Evolutionary conservation across 2,797 vertebrate genomes (phyloP), one percentile per base, ranked within the genome.

Genomic region (Austrolebias charrua): DNA sequence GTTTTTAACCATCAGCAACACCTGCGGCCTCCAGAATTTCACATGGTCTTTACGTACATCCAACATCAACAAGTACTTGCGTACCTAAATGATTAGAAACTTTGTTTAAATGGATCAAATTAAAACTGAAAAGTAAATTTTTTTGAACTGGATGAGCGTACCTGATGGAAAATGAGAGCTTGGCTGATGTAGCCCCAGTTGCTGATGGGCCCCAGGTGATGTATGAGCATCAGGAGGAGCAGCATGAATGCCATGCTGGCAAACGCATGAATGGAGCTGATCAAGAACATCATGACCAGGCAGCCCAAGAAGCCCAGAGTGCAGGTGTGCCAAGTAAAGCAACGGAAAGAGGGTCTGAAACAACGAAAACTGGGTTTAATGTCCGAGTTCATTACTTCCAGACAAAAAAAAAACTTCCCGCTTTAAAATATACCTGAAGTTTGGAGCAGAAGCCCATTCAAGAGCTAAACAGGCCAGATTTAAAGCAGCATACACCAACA

Each of bases 101-200:
- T 6, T 0, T 3, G 42, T 8, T 18, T 16, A 45, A 29, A 51
- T 19, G 18, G 2, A 16, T 16, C 12, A 31, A 29, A 52, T 0
- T n/a, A 33, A 15, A 50, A 14, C 8, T 20, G 4, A 18, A 31
- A 43, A 56, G 13, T 15, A 19, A 47, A 4, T 18, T 8, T 13
- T 12, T 5, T 14, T 11, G 38, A 43, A 24, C 8, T 63, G 6
- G 24, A 38, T 24, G 52, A 18, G 15, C 45, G 31, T 55, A 94
- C 93, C 91, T 95, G 93, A 71, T 95, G 93, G 78, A 94, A 95
- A 55, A 95, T 94, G 78, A 95, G 89, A 28, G 92, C 93, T 74
- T 95, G 93, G 81, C 94, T 94, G 79, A 94, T 93, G 52, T 92
- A 94, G 60, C 93, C 94, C 92, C 94, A 94, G 76, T 93, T 93